Percentiles rank a stretch among this genome's conserved stretches.
Evolutionary conservation across 2,797 vertebrate genomes (phyloP).

Genomic region (Rhincodon typus): DNA sequence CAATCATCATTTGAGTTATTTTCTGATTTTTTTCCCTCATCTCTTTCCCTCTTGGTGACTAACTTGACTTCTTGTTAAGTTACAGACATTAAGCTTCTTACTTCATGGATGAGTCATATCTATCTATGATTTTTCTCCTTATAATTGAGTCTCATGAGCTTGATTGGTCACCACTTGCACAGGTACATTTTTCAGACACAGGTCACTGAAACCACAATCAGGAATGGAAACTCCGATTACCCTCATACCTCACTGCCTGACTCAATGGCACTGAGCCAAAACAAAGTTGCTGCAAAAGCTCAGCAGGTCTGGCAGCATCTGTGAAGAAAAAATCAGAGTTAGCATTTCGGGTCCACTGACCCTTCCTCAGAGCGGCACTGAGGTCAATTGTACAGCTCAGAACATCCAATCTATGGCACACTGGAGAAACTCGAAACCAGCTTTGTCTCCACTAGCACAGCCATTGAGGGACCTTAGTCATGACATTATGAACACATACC

Average conservation of each 20-base stretch:
- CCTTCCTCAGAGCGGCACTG: background rate
- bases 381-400: background rate
- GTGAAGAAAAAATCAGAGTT: too few relatives aligned
- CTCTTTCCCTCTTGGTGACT: background rate
- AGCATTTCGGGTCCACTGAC: too few relatives aligned
- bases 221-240: background rate
- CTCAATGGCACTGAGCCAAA: background rate
- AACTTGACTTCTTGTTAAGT: background rate
- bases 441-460: background rate
- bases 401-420: background rate
- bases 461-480: background rate
- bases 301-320: too few relatives aligned
- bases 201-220: background rate
- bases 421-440: background rate
- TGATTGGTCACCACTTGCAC: background rate
- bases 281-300: too few relatives aligned
- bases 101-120: background rate
- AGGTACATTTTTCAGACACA: background rate
- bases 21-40: background rate
- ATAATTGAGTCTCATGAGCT: background rate
- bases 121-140: background rate
- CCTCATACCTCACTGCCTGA: background rate
- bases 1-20: too few relatives aligned
- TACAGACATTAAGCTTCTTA: background rate
- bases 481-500: background rate